phyloP scores from a whole-genome alignment of 2,113 vertebrate genomes.

The Toxotes jaculatrix region DNA sequence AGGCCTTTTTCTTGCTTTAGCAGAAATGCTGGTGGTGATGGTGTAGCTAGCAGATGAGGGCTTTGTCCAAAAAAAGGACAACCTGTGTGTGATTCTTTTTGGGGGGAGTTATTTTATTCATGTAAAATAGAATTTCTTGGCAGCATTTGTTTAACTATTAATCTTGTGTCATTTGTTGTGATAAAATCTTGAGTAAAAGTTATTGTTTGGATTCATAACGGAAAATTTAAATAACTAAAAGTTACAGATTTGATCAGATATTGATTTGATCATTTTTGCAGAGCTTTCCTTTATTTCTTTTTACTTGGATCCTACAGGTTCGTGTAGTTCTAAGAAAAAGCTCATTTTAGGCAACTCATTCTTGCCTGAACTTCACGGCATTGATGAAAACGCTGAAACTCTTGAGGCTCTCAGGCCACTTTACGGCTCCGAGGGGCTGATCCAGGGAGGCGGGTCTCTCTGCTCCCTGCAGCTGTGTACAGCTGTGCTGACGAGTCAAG shows the following conservation, averaged over 20 bases:
- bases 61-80: too few species aligned
- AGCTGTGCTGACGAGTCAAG: slow-evolving; percentile 16
- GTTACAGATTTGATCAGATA: background rate
- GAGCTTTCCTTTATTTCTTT: background rate
- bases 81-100: too few species aligned
- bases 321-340: background rate
- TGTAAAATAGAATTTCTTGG: too few species aligned
- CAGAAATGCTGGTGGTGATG: too few species aligned
- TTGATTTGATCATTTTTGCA: background rate
- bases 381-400: slow-evolving; percentile 32
- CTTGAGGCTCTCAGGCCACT: slow-evolving; percentile 4
- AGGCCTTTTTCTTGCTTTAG: too few species aligned
- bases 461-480: slow-evolving; percentile 16
- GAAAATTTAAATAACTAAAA: background rate
- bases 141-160: too few species aligned
- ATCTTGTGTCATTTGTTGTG: too few species aligned
- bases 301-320: background rate
- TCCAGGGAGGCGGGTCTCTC: slow-evolving; percentile 13
- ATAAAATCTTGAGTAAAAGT: too few species aligned
- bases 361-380: slow-evolving; percentile 24
- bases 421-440: slow-evolving; percentile 36
- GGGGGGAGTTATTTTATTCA: too few species aligned
- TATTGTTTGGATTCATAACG: background rate
- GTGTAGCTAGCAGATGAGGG: too few species aligned
- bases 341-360: background rate